Evolutionary conservation across 2,888 invertebrate species (phyloP).

Genomic region (Ophonus ardosiacus): DNA sequence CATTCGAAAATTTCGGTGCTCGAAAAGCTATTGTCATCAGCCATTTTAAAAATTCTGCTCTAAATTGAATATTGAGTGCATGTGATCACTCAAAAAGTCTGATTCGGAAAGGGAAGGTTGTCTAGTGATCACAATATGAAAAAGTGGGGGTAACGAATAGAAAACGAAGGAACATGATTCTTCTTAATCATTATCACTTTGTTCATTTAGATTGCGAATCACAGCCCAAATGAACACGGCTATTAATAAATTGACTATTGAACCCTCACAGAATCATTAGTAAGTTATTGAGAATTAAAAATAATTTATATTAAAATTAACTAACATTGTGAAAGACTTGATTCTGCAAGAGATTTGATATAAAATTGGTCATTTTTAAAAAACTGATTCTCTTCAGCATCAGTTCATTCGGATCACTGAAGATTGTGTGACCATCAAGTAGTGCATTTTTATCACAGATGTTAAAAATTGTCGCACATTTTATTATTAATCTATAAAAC

Average conservation of each 20-base stretch:
- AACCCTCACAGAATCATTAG: constrained; percentile 25
- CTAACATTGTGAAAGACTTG: constrained; percentile 7
- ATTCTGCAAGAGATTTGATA: background rate
- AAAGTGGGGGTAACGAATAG: no score
- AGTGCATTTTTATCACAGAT: constrained; percentile 62
- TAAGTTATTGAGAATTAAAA: background rate
- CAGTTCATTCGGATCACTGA: constrained; percentile 28
- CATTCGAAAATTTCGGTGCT: no score
- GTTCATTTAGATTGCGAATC: no score
- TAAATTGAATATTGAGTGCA: no score
- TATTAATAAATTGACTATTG: constrained; percentile 46
- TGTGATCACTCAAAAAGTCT: no score
- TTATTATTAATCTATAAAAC: constrained; percentile 12
- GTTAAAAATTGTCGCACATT: constrained; percentile 54
- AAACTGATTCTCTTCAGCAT: background rate
- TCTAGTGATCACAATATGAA: no score
- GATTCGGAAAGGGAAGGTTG: no score
- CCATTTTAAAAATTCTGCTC: no score
- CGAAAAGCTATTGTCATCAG: no score
- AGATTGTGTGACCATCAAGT: constrained; percentile 42
- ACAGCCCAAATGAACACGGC: no score
- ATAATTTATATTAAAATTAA: constrained; percentile 22
- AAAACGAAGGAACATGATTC: no score
- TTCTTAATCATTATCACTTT: no score
- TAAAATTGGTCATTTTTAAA: constrained; percentile 35